Evolutionary conservation across 2,888 invertebrate genomes (phyloP).

Genomic region (Erpobdella octoculata): DNA sequence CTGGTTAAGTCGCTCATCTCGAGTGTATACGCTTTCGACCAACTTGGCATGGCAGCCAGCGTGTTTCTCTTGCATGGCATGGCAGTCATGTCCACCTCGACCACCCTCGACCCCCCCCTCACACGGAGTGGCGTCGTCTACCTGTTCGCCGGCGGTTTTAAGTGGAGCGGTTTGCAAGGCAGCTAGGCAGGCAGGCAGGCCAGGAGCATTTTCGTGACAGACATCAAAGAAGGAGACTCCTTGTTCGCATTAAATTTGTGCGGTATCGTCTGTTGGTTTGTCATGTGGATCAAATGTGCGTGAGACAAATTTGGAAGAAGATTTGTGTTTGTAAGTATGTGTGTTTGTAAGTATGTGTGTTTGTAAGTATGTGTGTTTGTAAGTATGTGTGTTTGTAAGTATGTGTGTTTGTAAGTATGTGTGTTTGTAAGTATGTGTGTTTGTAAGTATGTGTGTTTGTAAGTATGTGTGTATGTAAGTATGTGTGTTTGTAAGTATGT

Average conservation of each 20-base stretch:
- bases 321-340: background rate
- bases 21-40: too few relatives aligned
- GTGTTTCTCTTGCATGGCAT: too few relatives aligned
- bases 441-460: background rate
- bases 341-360: too few relatives aligned
- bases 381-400: background rate
- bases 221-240: slow-evolving; percentile 1
- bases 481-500: background rate
- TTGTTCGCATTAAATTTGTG: slow-evolving; percentile 4
- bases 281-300: background rate
- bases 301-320: background rate
- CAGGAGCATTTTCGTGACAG: background rate
- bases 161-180: slow-evolving; percentile 1
- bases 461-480: too few relatives aligned
- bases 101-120: too few relatives aligned
- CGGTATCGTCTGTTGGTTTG: too few relatives aligned
- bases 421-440: background rate
- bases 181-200: too few relatives aligned
- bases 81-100: too few relatives aligned
- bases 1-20: too few relatives aligned
- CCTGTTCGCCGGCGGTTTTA: slow-evolving; percentile 6
- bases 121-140: background rate
- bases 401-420: background rate
- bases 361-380: background rate
- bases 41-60: too few relatives aligned